A percentile compares a stretch with the other conserved stretches of the same genome.
phyloP scores from a whole-genome alignment of 2,888 invertebrate genomes.

The Plagiodera versicolora region DNA sequence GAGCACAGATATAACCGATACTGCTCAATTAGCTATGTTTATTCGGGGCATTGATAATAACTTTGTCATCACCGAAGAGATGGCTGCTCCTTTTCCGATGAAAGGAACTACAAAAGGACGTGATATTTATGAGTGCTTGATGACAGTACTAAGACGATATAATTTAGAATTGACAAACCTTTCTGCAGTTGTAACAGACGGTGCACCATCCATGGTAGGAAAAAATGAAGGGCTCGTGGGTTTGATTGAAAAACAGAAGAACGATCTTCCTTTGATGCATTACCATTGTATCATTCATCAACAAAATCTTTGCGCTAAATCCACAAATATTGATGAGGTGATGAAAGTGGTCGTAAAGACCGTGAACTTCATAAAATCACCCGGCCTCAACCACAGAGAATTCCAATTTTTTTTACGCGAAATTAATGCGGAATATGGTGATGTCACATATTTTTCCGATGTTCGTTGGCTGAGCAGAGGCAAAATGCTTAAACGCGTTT shows the following conservation, averaged over 20 bases:
- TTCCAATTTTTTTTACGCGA: constrained; percentile 29
- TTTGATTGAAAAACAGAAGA: neutral
- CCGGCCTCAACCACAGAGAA: constrained; percentile 27
- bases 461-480: constrained; percentile 28
- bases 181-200: neutral
- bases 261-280: neutral
- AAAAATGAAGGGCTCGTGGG: constrained; percentile 1
- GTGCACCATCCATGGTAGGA: constrained; percentile 8
- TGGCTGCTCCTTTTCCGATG: constrained; percentile 14
- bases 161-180: neutral
- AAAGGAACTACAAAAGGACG: constrained; percentile 9
- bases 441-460: constrained; percentile 30
- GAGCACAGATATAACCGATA: constrained; percentile 6
- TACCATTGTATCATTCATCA: constrained; percentile 19
- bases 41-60: constrained; percentile 19
- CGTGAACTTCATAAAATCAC: constrained; percentile 30
- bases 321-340: constrained; percentile 16
- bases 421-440: constrained; percentile 29
- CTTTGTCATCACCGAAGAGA: constrained; percentile 17
- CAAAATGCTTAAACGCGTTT: constrained; percentile 29
- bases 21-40: constrained; percentile 13
- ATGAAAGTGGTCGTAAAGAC: constrained; percentile 23
- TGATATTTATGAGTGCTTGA: constrained; percentile 4
- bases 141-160: neutral
- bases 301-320: constrained; percentile 19